A percentile compares a stretch with the other conserved stretches of the same genome.
These are phyloP conservation scores for Tragelaphus buxtoni DNA, from an alignment of 2,113 vertebrate genomes.

Conservation along the genomic window DNA sequence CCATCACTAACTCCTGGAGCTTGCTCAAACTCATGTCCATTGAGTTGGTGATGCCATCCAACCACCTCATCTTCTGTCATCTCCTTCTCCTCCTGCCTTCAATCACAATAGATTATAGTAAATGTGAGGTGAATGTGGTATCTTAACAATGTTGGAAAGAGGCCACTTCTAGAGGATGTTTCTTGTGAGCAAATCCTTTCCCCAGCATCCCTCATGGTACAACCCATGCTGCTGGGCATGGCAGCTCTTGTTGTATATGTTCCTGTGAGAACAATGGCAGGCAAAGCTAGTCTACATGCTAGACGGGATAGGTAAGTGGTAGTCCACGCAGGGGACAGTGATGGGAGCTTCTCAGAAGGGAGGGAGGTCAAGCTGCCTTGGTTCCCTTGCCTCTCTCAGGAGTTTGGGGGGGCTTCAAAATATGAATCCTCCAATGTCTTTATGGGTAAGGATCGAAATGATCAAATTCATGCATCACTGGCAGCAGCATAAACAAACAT, in stretches of 20 bases:
- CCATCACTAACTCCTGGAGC: neutral
- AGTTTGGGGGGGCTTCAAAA: neutral
- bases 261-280: neutral
- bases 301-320: neutral
- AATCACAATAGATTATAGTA: neutral
- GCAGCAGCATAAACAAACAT: neutral
- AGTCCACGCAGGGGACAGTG: too few species aligned
- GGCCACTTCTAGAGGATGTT: neutral
- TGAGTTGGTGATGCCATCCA: neutral
- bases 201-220: neutral
- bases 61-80: neutral
- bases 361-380: neutral
- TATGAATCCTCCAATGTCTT: neutral
- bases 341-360: neutral
- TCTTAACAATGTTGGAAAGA: neutral
- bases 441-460: neutral
- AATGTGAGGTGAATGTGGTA: neutral
- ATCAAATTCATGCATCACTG: neutral
- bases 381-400: neutral
- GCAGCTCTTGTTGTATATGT: neutral
- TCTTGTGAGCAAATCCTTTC: neutral
- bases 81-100: neutral
- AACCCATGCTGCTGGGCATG: rapidly evolving
- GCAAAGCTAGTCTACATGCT: neutral
- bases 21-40: neutral